Evolutionary conservation across 1,140 invertebrate species (phyloP).

Genomic region (Drosophila auraria): DNA sequence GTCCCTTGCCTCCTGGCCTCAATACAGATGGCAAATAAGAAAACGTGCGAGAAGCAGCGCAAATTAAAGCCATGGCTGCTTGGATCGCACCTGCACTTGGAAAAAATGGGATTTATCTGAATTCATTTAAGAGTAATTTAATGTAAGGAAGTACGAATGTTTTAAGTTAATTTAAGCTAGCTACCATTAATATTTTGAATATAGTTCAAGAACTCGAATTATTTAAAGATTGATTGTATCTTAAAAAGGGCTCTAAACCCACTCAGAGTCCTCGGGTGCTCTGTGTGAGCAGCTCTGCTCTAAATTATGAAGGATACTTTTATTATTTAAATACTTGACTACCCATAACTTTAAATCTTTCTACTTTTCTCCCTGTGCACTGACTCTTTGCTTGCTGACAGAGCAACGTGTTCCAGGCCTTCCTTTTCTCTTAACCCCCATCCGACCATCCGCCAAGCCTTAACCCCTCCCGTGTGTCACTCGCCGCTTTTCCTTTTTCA

Average conservation of each 20-base stretch:
- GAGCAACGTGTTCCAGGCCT: conserved; percentile 71
- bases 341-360: too few relatives aligned
- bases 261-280: too few relatives aligned
- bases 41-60: conserved; percentile 75
- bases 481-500: conserved; percentile 67
- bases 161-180: too few relatives aligned
- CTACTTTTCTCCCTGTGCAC: conserved; percentile 6
- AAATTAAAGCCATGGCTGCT: conserved; percentile 72
- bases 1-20: conserved; percentile 12
- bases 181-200: too few relatives aligned
- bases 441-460: not conserved
- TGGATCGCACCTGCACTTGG: conserved; percentile 14
- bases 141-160: too few relatives aligned
- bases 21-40: conserved; percentile 78
- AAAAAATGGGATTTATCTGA: not conserved
- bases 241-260: too few relatives aligned
- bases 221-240: too few relatives aligned
- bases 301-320: too few relatives aligned
- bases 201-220: too few relatives aligned
- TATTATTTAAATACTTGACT: not conserved
- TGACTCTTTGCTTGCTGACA: conserved; percentile 69
- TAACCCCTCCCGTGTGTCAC: conserved; percentile 33
- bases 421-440: conserved; percentile 25
- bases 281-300: too few relatives aligned
- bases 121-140: too few relatives aligned